Evolutionary conservation across 2,113 vertebrate species (phyloP), one percentile per base, ranked within the genome.

Genomic region (Poeciliopsis retropinna): DNA sequence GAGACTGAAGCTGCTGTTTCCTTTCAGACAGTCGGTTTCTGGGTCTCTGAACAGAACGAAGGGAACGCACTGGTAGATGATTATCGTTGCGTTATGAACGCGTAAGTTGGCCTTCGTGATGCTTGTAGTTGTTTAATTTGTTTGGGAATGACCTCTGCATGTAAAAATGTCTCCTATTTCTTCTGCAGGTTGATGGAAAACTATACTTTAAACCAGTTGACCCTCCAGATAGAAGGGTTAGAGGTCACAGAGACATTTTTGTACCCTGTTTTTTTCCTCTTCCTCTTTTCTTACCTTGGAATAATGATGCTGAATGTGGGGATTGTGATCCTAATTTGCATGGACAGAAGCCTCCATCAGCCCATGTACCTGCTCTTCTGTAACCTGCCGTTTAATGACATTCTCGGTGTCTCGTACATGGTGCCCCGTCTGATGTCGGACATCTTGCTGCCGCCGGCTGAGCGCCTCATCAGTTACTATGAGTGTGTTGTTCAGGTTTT

Each of bases 401-500:
- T 91, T 0, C 34, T 92, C 5, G 86, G 88, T 4, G 87, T 57
- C 29, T 73, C 82, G 0, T 70, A 29, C 3, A 60, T 89, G 62
- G 15, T 22, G 0, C 92, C 90, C 0, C 76, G 81, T 3, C 3
- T 93, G 11, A 29, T 93, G 27, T 9, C 7, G 3, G 89, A 90
- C 27, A 17, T 90, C 15, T 31, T 93, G 31, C 65, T 13, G 19
- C 73, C 87, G 5, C 67, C 75, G 0, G 72, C 78, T 11, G 82
- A 87, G 32, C 84, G 87, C 1, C 67, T 77, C 65, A 93, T 93
- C 25, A 79, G 60, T 51, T 91, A 85, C 13, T 67, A 62, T 11
- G 73, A 81, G 3, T 92, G 92, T 76, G 87, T 85, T 30, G 1
- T 85, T 51, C 91, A 93, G 44, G 91, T 87, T 1, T 92, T 91